A percentile compares a stretch with the other conserved stretches of the same genome.
phyloP scores from a whole-genome alignment of 2,888 invertebrate genomes.

The Zygothrica quintamaculata region DNA sequence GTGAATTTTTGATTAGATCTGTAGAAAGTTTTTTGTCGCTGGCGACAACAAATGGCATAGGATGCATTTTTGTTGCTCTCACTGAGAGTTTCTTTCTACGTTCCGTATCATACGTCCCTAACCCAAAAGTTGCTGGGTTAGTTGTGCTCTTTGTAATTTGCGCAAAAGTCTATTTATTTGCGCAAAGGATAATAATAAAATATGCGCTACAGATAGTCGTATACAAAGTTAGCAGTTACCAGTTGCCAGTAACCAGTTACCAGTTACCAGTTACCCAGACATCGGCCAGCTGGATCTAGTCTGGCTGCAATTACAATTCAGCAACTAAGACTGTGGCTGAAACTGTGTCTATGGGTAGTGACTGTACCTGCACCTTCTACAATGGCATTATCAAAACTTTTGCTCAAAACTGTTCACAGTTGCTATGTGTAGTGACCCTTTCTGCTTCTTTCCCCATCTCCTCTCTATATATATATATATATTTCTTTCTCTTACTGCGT shows the following conservation, averaged over 20 bases:
- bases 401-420: constrained; percentile 56
- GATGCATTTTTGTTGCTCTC: constrained; percentile 32
- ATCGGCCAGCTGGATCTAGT: constrained; percentile 43
- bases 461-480: too few relatives aligned
- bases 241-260: too few relatives aligned
- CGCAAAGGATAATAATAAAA: constrained; percentile 80
- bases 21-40: constrained; percentile 79
- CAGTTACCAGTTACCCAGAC: too few relatives aligned
- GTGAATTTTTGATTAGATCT: constrained; percentile 84
- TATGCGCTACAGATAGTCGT: constrained; percentile 68
- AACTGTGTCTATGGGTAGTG: too few relatives aligned
- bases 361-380: constrained; percentile 59
- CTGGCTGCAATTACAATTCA: constrained; percentile 24
- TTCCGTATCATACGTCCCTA: background rate
- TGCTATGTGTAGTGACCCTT: constrained; percentile 13
- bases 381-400: constrained; percentile 45
- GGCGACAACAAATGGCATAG: constrained; percentile 55
- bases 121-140: constrained; percentile 60
- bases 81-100: constrained; percentile 33
- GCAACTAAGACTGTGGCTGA: constrained; percentile 10
- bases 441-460: background rate
- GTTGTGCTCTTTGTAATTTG: constrained; percentile 76
- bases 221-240: constrained; percentile 52
- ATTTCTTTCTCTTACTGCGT: background rate
- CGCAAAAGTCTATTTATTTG: constrained; percentile 76